phyloP scores from a whole-genome alignment of 2,797 vertebrate genomes.

The Gymnocypris eckloni region DNA sequence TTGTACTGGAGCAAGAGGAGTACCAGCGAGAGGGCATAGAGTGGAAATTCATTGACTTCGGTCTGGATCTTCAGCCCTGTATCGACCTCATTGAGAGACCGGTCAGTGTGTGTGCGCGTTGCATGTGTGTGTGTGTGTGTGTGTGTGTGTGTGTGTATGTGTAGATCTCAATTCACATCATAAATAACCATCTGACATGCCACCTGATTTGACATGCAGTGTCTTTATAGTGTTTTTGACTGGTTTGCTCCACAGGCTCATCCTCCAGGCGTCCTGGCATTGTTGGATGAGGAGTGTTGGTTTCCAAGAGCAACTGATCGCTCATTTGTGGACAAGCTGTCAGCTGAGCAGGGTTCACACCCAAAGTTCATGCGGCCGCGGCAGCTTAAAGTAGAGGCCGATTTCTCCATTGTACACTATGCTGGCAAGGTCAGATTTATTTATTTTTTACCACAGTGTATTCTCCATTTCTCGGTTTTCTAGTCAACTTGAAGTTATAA shows the following conservation, averaged over 20 bases:
- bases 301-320: constrained; percentile 94
- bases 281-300: constrained; percentile 95
- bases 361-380: constrained; percentile 89
- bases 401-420: constrained; percentile 92
- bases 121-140: constrained; percentile 52
- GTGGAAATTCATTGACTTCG: constrained; percentile 99
- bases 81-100: constrained; percentile 94
- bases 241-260: constrained; percentile 75
- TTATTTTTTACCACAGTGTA: background rate
- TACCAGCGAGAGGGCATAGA: constrained; percentile 98
- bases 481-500: background rate
- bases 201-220: constrained; percentile 4
- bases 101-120: constrained; percentile 58
- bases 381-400: constrained; percentile 86
- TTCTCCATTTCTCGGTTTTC: background rate
- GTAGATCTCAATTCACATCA: background rate
- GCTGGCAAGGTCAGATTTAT: constrained; percentile 84
- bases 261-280: constrained; percentile 88
- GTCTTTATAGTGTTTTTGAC: constrained; percentile 4
- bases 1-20: constrained; percentile 98
- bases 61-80: constrained; percentile 96
- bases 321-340: constrained; percentile 90
- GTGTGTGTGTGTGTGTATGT: background rate
- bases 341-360: constrained; percentile 86
- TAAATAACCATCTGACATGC: background rate